phyloP scores from a whole-genome alignment of 2,888 invertebrate species.

The Halocaridina rubra region DNA sequence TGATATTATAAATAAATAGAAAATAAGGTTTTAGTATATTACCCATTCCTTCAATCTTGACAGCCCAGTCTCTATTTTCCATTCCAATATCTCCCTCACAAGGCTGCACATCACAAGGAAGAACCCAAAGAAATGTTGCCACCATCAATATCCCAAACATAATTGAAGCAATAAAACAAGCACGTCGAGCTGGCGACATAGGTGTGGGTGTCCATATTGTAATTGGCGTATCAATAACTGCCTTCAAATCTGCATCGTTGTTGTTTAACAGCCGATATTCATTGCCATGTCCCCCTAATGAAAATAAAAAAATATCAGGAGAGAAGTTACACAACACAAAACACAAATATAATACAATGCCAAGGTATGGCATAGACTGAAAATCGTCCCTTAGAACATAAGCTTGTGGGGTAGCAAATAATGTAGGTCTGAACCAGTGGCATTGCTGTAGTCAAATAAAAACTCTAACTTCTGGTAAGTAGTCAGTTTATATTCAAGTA shows the following conservation, averaged over 20 bases:
- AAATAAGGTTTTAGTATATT: too few species aligned
- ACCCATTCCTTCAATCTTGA: slow-evolving; percentile 68
- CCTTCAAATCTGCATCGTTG: slow-evolving; percentile 41
- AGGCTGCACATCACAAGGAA: slow-evolving; percentile 76
- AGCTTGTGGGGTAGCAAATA: too few species aligned
- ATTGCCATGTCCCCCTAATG: slow-evolving; percentile 33
- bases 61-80: slow-evolving; percentile 66
- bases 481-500: too few species aligned
- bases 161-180: slow-evolving; percentile 79
- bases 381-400: too few species aligned
- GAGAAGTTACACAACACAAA: too few species aligned
- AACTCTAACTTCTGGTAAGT: too few species aligned
- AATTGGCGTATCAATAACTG: slow-evolving; percentile 35
- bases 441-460: too few species aligned
- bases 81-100: slow-evolving; percentile 64
- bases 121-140: slow-evolving; percentile 79
- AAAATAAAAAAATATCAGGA: neutral
- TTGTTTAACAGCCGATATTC: slow-evolving; percentile 49
- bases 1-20: too few species aligned
- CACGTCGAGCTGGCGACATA: slow-evolving; percentile 78
- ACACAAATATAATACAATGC: too few species aligned
- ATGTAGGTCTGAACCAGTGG: too few species aligned
- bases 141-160: slow-evolving; percentile 79
- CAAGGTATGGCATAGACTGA: too few species aligned
- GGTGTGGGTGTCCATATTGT: slow-evolving; percentile 65